Base-by-base conservation (phyloP, 1,140 invertebrate species). In the Camponotus vicinus region DNA sequence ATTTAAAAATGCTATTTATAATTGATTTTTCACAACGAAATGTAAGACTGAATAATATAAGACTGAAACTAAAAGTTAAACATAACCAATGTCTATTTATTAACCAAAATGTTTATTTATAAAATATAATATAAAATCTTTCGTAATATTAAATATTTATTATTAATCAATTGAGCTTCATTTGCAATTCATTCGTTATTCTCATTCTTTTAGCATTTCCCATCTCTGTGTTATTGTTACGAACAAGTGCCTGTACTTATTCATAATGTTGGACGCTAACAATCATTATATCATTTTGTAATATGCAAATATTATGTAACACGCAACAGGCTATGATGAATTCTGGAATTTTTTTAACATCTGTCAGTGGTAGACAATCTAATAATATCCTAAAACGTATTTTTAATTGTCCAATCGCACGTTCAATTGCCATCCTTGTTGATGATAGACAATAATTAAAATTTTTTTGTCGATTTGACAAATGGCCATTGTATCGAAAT, bases 281-380 rank as follows among this genome's bases (percentile, higher is more conserved):
- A 66, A 18, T 37, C 18, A 66, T 66, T 37, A 66, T 6, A 64
- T 64, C 63, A 64, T n/a, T 64, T 64, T 64, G 32, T 8, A n/a
- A 64, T 18, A 37, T 8, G 18, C 63, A 64, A 64, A 64, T 64
- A 11, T 64, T 64, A 18, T 64, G 63, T 64, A 64, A 64, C 32
- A 61, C 59, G 15, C 63, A 66, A 18, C 32, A 66, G 15, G 27
- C 15, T 66, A 37, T 66, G 32, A 66, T 67, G 1, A 67, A 67
- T n/a, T 67, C 66, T 6, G 66, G 37, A 42, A 67, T 67, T 18
- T 67, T 40, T 67, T 67, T 40, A 11, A 67, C n/a, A n/a, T 67
- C 66, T 21, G 37, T 40, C 9, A 67, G 4, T 67, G 37, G 15
- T 67, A 67, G 4, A 42, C 66, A 67, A 9, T 67, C 66, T 67